These are phyloP conservation scores for Syngnathus typhle DNA, from an alignment of 2,113 vertebrate genomes.

Conservation along the genomic window DNA sequence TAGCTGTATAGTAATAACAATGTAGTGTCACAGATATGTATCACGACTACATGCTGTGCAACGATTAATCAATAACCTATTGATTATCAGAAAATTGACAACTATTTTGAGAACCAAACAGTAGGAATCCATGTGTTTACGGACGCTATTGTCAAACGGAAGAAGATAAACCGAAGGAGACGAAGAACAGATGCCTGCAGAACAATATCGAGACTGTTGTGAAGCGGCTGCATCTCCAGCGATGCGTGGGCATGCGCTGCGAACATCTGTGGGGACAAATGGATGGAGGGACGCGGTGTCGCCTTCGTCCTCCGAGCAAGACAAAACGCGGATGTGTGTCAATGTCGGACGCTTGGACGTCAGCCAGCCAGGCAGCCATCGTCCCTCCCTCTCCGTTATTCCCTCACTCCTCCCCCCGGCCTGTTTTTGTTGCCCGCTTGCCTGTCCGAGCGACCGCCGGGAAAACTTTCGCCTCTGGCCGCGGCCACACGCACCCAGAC, in stretches of 20 bases:
- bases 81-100: not conserved
- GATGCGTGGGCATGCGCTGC: not conserved
- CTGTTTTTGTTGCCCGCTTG: conserved; percentile 14
- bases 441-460: conserved; percentile 9
- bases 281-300: no score
- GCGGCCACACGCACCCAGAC: conserved; percentile 10
- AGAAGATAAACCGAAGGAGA: no score
- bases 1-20: no score
- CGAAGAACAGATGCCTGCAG: no score
- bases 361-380: conserved; percentile 25
- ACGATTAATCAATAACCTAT: not conserved
- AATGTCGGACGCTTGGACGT: conserved; percentile 43
- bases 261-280: not conserved
- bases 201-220: not conserved
- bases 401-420: conserved; percentile 31
- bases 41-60: no score
- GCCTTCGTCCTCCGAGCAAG: conserved; percentile 10
- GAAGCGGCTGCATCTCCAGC: not conserved
- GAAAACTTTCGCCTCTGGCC: conserved; percentile 43
- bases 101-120: no score
- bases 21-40: no score
- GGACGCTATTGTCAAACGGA: no score
- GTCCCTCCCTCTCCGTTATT: conserved; percentile 63
- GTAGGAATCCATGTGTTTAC: no score
- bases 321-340: conserved; percentile 25